phyloP scores from a whole-genome alignment of 1,140 invertebrate species.

The Drosophila tsacasi region DNA sequence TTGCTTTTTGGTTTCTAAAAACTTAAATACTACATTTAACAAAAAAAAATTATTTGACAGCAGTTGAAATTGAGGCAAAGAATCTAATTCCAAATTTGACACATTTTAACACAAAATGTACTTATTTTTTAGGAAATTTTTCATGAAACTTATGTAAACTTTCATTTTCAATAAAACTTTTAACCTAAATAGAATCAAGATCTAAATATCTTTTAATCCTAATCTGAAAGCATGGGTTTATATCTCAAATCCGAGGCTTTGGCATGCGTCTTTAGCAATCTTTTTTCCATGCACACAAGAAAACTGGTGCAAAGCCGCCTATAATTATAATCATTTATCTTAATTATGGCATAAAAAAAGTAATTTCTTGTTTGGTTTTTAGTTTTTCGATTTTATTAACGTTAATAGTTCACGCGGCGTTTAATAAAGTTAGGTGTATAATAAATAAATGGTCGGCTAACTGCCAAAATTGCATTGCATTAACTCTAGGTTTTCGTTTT shows the following conservation, averaged over 20 bases:
- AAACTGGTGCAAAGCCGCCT: background rate
- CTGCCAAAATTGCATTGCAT: constrained; percentile 75
- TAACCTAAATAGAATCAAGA: background rate
- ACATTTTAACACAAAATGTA: too few species aligned
- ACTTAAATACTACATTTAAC: background rate
- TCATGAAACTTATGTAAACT: too few species aligned
- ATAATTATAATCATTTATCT: background rate
- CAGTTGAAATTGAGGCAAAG: background rate
- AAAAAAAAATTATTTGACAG: background rate
- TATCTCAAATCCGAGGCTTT: too few species aligned
- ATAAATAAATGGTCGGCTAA: constrained; percentile 62
- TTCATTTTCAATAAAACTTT: too few species aligned
- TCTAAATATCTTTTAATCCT: background rate
- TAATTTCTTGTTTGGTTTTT: constrained; percentile 2
- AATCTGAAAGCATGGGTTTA: background rate
- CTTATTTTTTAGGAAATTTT: too few species aligned
- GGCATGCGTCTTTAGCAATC: too few species aligned
- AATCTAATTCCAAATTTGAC: background rate
- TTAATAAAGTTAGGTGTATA: constrained; percentile 62
- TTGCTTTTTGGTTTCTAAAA: background rate
- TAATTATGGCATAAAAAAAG: background rate
- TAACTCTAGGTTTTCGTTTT: constrained; percentile 43
- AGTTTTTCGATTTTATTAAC: constrained; percentile 48
- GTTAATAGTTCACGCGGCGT: constrained; percentile 43
- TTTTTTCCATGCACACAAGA: background rate